Conservation (phyloP, 2,888 invertebrate genomes). For the Phrixothrix hirtus region DNA sequence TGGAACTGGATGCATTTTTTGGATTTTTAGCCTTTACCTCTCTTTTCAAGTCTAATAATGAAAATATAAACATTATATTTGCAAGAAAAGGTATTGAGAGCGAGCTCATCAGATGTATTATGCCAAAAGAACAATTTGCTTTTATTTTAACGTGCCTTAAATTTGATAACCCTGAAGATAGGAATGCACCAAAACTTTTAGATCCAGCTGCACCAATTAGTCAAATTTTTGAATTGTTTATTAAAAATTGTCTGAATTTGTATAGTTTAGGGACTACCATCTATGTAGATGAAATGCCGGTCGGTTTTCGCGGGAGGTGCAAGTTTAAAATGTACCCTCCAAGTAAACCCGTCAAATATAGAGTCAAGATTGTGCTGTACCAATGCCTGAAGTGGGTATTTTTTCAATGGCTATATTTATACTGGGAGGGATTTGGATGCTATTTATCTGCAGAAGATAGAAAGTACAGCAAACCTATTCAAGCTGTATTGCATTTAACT, state of each 20-base stretch:
- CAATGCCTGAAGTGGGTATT: slow-evolving; percentile 17
- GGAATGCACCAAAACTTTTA: background rate
- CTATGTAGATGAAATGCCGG: background rate
- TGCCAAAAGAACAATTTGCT: slow-evolving; percentile 6
- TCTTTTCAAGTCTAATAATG: background rate
- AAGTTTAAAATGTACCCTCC: slow-evolving; percentile 20
- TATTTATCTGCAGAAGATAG: slow-evolving; percentile 9
- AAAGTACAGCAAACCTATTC: slow-evolving; percentile 10
- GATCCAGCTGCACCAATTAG: background rate
- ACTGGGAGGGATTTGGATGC: slow-evolving; percentile 18
- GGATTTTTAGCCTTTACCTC: background rate
- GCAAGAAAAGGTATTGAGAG: background rate
- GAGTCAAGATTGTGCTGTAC: slow-evolving; percentile 20
- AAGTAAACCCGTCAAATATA: slow-evolving; percentile 20
- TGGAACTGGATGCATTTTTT: background rate
- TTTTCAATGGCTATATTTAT: too few species aligned
- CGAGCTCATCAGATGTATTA: background rate
- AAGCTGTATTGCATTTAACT: slow-evolving; percentile 20
- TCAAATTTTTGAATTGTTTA: slow-evolving; percentile 1
- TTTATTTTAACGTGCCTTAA: background rate
- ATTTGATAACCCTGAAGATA: background rate
- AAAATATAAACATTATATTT: background rate
- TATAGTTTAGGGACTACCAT: background rate
- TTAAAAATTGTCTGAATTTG: background rate
- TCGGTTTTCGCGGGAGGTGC: slow-evolving; percentile 4